These are phyloP conservation scores for Diglossa brunneiventris DNA, from an alignment of 2,113 vertebrate species.

Conservation along the genomic window DNA sequence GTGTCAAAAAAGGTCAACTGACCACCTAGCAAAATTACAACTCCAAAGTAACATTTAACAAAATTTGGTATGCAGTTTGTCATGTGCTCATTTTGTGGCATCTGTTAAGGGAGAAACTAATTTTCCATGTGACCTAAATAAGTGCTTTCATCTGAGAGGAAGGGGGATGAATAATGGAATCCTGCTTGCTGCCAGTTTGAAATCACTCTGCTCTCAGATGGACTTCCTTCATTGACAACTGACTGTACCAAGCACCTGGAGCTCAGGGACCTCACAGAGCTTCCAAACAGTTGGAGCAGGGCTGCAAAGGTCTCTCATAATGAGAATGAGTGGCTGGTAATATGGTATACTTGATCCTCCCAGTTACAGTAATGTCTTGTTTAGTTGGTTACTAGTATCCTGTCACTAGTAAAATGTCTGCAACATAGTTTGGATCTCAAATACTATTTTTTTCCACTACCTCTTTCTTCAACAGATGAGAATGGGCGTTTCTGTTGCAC, in stretches of 20 bases:
- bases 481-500: neutral
- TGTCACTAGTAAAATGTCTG: neutral
- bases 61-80: neutral
- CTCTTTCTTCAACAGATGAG: neutral
- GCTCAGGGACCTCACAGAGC: neutral
- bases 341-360: neutral
- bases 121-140: slow-evolving; percentile 9
- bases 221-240: neutral
- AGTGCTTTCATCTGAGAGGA: neutral
- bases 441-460: neutral
- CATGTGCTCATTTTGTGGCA: neutral
- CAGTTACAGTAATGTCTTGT: neutral
- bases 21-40: neutral
- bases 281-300: neutral
- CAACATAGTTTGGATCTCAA: neutral
- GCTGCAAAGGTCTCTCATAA: neutral
- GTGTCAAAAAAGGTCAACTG: neutral
- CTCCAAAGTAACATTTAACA: neutral
- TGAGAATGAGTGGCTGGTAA: neutral
- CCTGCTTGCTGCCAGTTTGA: neutral
- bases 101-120: neutral
- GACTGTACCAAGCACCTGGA: neutral
- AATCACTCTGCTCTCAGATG: neutral
- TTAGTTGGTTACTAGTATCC: neutral
- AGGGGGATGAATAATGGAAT: neutral